Conservation (phyloP, 2,888 invertebrate genomes). For the Phasia obesa region DNA sequence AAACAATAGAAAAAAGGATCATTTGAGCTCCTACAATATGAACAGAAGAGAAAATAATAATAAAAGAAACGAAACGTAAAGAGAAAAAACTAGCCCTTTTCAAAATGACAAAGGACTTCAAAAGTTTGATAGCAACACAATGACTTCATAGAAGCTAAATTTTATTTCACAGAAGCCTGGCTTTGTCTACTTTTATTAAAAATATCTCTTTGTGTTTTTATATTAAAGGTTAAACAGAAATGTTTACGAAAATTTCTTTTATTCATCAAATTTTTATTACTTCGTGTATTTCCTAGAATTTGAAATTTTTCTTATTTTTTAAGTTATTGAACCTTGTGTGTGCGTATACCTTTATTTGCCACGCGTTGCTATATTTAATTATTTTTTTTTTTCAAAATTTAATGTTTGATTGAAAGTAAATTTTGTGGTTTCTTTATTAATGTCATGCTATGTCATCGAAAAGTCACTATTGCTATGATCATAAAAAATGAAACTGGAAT, state of each 20-base stretch:
- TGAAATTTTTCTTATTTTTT: neutral
- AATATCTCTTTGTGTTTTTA: slow-evolving; percentile 13
- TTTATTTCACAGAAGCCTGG: slow-evolving; percentile 6
- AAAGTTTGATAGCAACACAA: slow-evolving; percentile 57
- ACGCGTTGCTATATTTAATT: slow-evolving; percentile 61
- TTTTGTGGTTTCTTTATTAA: slow-evolving; percentile 61
- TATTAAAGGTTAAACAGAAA: slow-evolving; percentile 60
- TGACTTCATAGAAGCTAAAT: slow-evolving; percentile 34
- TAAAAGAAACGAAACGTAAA: neutral
- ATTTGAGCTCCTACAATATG: slow-evolving; percentile 51
- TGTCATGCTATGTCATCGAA: slow-evolving; percentile 66
- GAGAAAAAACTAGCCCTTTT: slow-evolving; percentile 22
- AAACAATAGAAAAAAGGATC: slow-evolving; percentile 48
- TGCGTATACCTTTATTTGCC: slow-evolving; percentile 57
- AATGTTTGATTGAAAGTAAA: slow-evolving; percentile 57
- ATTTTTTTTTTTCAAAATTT: slow-evolving; percentile 12
- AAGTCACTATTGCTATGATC: slow-evolving; percentile 55
- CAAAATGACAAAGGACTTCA: slow-evolving; percentile 63
- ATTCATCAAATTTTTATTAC: slow-evolving; percentile 53
- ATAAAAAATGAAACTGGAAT: slow-evolving; percentile 8
- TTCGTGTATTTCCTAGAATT: slow-evolving; percentile 49
- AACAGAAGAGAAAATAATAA: neutral
- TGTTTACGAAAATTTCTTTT: slow-evolving; percentile 56
- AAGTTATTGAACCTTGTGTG: neutral
- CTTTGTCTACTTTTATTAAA: slow-evolving; percentile 19